Conservation (phyloP, 2,888 invertebrate species). For the Thumatha senex region DNA sequence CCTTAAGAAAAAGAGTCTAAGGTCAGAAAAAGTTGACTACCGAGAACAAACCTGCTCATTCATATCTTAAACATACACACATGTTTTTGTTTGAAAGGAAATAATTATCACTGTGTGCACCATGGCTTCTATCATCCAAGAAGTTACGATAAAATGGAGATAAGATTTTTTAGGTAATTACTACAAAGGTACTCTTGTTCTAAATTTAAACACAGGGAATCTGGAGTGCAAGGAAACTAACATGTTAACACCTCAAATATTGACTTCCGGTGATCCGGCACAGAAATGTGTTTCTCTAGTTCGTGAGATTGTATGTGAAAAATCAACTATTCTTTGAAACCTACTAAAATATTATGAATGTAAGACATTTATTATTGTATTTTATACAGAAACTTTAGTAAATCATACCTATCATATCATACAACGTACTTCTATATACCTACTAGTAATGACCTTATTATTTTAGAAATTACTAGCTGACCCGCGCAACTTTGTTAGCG, state of each 20-base stretch:
- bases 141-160: constrained; percentile 13
- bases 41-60: neutral
- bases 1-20: no score
- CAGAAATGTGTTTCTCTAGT: constrained; percentile 13
- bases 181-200: constrained; percentile 21
- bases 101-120: no score
- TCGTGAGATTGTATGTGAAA: constrained; percentile 12
- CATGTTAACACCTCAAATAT: constrained; percentile 38
- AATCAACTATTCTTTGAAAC: constrained; percentile 6
- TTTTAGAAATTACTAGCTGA: no score
- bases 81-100: no score
- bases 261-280: constrained; percentile 39
- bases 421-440: no score
- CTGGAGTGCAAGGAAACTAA: constrained; percentile 31
- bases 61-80: no score
- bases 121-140: neutral
- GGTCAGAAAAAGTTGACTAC: neutral
- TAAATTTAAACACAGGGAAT: constrained; percentile 30
- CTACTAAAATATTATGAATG: no score
- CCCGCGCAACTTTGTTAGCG: no score
- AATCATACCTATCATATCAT: no score
- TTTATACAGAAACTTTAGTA: no score
- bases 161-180: constrained; percentile 18
- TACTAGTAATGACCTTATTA: no score
- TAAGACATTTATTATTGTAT: no score